Base-by-base conservation (phyloP, 2,797 vertebrate genomes). In the Microctenopoma stevenorrisi region DNA sequence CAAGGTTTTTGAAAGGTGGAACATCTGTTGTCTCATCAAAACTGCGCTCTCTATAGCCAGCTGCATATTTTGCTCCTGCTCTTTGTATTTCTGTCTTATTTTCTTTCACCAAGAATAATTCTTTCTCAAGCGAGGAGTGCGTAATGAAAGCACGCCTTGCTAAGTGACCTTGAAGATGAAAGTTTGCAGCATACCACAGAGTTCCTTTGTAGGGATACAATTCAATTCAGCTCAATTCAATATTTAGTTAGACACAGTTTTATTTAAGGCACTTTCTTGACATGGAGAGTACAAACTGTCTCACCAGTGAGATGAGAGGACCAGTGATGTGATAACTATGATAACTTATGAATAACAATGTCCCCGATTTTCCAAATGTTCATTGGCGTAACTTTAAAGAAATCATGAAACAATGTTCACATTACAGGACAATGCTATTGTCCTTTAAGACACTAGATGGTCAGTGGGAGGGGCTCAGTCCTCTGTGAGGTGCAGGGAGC, bases 141-240 rank as follows among this genome's bases (percentile, higher is more conserved):
- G 42, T 75, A 63, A 69, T 79, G 70, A 83, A 84, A 85, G 72
- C 57, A 54, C 46, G 10, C 64, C 42, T 81, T 10, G 22, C 46
- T 2, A 22, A 48, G 46, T 81, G 79, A 86, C 88, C 84, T 91
- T 85, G 81, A 76, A 60, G 57, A 81, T 76, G 55, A 87, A 81
- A 86, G 66, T 81, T 28, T 71, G 64, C 75, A 67, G 76, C 64
- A 28, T 55, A 46, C 38, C 64, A 51, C 65, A n/a, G 51, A 74
- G 46, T 70, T 67, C 58, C 57, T 83, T 74, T 60, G 30, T 61
- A 14, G n/a, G 48, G 47, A 58, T 64, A 37, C 64, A 67, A 86
- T 71, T 78, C 53, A 75, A 54, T 86, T 83, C 64, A 47, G 55
- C 38, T 62, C 61, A 25, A 37, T 73, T 67, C 57, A 51, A 68